Base-by-base conservation (phyloP, 2,888 invertebrate species). In the Acleris emargana region DNA sequence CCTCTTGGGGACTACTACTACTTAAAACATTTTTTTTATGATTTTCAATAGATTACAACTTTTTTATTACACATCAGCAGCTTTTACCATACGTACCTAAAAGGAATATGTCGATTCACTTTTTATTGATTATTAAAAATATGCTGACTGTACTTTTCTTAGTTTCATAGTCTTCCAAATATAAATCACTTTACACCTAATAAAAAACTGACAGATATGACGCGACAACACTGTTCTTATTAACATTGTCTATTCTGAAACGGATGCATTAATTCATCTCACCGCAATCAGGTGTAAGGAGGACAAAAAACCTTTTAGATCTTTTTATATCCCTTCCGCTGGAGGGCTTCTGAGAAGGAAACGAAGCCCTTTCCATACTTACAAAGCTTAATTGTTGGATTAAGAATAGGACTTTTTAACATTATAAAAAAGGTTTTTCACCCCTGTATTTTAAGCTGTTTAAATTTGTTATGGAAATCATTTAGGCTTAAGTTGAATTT, bases 321-420 rank as follows among this genome's bases (percentile, higher is more conserved):
- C 68, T 69, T 69, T 69, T 69, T 70, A 68, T 67, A 69, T 51
- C 53, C 64, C 69, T 67, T 68, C 70, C 64, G 59, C 49, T 28
- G 58, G 49, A 60, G 67, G 71, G 70, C 69, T 72, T 70, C 72
- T 70, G 69, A 72, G 72, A 72, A 72, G 72, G 72, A 72, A 70
- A 59, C 63, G 51, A 52, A 64, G 45, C 60, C 66, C 66, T 66
- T 66, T 66, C 60, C 57, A 49, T 58, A 58, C 51, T 57, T 1
- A 57, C 66, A 66, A 64, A 66, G 60, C 66, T 66, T 66, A 59
- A 60, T 64, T 66, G 66, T 66, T 18, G 59, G 66, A 66, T 66
- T 57, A 55, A 55, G 54, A 60, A 60, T 16, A 20, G 50, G 49
- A 17, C 55, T 66, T 59, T 60, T 60, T 55, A 57, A 45, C 11